Base-by-base conservation (phyloP, 1,140 invertebrate species). In the Lepidotrigona ventralis region DNA sequence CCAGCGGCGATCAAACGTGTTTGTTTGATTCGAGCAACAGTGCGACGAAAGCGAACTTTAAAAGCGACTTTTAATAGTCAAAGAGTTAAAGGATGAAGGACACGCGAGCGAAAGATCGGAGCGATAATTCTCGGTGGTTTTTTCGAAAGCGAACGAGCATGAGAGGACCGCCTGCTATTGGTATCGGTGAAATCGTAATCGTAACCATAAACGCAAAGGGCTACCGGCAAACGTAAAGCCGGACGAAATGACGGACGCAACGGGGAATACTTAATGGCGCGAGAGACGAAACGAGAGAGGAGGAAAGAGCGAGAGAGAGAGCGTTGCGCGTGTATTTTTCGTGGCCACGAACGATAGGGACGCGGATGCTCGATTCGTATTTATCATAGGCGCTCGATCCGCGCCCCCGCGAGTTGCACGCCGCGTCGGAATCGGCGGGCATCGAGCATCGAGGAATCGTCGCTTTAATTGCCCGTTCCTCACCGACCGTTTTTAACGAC, bases 401-500 rank as follows among this genome's bases (percentile, higher is more conserved):
- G 33, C 33, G 33, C 33, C 33, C 17, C 1, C 69, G n/a, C 79
- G 66, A 58, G 46, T 75, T 73, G 60, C 60, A 39, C 51, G 39
- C 39, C 39, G 39, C 39, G 84, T 86, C 78, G 78, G 77, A 88
- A 87, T 14, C 86, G 76, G n/a, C 58, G 77, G 70, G 64, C 80
- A 54, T 79, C 19, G 79, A 87, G 39, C 39, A 8, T 8, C 60
- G 26, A 60, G 78, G 60, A 66, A 86, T 86, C 79, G 87, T 88
- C 88, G 68, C 87, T 88, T 88, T 89, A 88, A 89, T 89, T 85
- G 88, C 69, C 53, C 87, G 86, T 88, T 84, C 86, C 86, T 89
- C 87, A 85, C 78, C 77, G 81, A 74, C 74, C 84, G 86, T 85
- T 89, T 56, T 88, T 86, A 89, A 89, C 88, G 87, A 86, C 71